phyloP scores from a whole-genome alignment of 2,888 invertebrate species.

The Melikaiella ostensackeni region DNA sequence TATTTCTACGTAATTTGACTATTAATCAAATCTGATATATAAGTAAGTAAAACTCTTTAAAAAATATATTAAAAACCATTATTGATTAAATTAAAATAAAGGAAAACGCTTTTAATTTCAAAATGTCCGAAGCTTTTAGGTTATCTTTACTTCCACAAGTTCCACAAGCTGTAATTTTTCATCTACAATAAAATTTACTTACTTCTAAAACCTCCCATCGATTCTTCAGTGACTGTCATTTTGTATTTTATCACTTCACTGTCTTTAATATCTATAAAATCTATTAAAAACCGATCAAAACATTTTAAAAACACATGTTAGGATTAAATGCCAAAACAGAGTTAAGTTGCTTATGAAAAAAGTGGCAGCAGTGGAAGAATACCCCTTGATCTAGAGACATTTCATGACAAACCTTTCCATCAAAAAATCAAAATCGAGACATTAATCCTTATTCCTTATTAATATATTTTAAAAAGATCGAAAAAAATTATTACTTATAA shows the following conservation, averaged over 20 bases:
- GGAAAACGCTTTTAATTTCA: not conserved
- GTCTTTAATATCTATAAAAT: not conserved
- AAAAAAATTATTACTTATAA: too few species aligned
- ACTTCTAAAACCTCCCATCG: conserved; percentile 4
- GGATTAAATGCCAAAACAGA: too few species aligned
- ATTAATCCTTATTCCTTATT: too few species aligned
- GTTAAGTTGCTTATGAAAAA: too few species aligned
- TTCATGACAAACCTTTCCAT: too few species aligned
- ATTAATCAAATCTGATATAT: too few species aligned
- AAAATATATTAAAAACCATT: not conserved
- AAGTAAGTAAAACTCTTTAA: too few species aligned
- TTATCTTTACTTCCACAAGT: not conserved
- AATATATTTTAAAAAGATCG: too few species aligned
- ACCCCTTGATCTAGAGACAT: too few species aligned
- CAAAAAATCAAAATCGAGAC: too few species aligned
- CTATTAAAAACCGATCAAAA: not conserved
- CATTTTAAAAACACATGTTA: not conserved
- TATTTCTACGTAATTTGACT: too few species aligned
- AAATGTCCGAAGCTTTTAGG: not conserved
- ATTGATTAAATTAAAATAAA: not conserved
- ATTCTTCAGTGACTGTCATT: not conserved
- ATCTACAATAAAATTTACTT: not conserved
- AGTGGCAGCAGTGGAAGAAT: too few species aligned
- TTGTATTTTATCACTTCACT: not conserved
- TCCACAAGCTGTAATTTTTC: not conserved